Evolutionary conservation across 2,888 invertebrate species (phyloP).

Genomic region (Ecdyonurus torrentis): DNA sequence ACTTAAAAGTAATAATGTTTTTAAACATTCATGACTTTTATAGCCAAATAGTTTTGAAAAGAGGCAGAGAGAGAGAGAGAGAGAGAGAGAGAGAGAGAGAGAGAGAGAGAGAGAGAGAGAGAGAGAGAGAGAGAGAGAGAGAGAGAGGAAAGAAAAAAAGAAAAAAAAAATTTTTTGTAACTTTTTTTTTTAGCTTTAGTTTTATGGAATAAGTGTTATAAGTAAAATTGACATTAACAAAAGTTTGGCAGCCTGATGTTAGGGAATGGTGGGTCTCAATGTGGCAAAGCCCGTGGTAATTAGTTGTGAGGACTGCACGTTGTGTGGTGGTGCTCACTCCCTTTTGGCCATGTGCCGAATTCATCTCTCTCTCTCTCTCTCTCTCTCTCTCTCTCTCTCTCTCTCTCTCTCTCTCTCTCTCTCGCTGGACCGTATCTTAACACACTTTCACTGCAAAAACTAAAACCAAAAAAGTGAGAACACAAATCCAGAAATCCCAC

Average conservation of each 20-base stretch:
- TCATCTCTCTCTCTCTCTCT: neutral
- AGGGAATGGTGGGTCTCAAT: neutral
- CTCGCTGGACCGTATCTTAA: neutral
- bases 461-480: no score
- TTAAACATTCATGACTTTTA: no score
- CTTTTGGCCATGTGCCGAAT: neutral
- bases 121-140: neutral
- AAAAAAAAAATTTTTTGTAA: no score
- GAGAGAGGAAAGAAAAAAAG: no score
- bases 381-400: neutral
- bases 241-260: no score
- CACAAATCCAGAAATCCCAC: no score
- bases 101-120: neutral
- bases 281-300: neutral
- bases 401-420: neutral
- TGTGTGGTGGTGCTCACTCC: neutral
- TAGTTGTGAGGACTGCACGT: neutral
- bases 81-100: neutral
- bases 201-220: no score
- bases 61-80: neutral
- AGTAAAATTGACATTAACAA: no score
- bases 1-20: no score
- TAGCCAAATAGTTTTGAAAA: neutral
- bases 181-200: no score
- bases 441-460: no score